These are phyloP conservation scores for Gymnopithys bicolor DNA, from an alignment of 2,797 vertebrate species.

Conservation along the genomic window DNA sequence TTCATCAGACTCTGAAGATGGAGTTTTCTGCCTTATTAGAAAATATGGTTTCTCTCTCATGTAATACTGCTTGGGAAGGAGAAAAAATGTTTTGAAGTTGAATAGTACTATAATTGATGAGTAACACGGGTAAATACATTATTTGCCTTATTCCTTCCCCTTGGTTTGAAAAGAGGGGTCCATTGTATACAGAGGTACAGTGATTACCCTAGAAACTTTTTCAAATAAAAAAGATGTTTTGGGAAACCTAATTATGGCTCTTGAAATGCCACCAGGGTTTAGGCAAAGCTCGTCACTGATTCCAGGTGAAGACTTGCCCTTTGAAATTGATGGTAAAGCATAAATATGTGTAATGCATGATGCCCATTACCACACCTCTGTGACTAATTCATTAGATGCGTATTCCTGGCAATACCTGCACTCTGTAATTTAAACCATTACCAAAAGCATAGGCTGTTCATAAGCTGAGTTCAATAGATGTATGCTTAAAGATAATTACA, in stretches of 20 bases:
- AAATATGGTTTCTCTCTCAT: background rate
- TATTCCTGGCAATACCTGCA: background rate
- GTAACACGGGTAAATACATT: background rate
- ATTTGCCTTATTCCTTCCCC: background rate
- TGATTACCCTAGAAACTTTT: background rate
- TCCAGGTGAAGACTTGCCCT: background rate
- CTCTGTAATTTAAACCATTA: slow-evolving; percentile 5
- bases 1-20: background rate
- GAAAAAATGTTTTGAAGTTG: background rate
- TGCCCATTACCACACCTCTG: background rate
- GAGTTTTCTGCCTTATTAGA: background rate
- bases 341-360: background rate
- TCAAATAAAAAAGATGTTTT: background rate
- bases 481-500: slow-evolving; percentile 6
- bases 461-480: background rate
- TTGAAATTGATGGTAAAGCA: background rate
- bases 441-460: background rate
- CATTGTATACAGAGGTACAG: fast-evolving
- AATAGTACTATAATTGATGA: background rate
- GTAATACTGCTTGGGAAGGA: background rate
- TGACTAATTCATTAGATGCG: background rate
- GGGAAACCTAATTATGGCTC: background rate
- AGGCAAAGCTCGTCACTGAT: background rate
- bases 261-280: background rate
- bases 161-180: background rate